A percentile compares a stretch with the other conserved stretches of the same genome.
Evolutionary conservation across 2,797 vertebrate species (phyloP).

Genomic region (Poeciliopsis infans): DNA sequence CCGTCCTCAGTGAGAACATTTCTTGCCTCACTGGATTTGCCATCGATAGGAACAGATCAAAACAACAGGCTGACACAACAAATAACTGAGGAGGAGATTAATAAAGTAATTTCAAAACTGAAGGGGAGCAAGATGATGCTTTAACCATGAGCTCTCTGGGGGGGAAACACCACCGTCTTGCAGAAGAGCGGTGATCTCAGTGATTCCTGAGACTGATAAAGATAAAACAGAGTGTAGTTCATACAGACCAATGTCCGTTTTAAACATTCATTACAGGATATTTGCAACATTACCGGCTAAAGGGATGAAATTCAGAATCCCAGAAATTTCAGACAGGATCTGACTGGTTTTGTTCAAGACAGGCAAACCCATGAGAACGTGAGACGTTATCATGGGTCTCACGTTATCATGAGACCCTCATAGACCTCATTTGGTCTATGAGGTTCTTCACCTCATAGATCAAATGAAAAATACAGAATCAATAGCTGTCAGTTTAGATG

Average conservation of each 20-base stretch:
- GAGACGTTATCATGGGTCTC: too few relatives aligned
- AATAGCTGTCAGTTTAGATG: background rate
- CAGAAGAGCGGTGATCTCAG: background rate
- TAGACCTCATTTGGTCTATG: too few relatives aligned
- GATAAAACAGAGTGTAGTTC: background rate
- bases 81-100: too few relatives aligned
- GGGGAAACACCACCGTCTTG: background rate
- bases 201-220: background rate
- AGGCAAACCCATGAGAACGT: background rate
- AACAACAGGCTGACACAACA: too few relatives aligned
- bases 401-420: too few relatives aligned
- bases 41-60: too few relatives aligned
- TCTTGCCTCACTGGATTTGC: too few relatives aligned
- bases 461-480: background rate
- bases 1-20: too few relatives aligned
- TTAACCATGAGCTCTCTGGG: background rate
- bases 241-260: background rate
- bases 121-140: background rate
- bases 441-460: background rate
- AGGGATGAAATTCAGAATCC: background rate
- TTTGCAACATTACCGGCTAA: background rate
- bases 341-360: background rate
- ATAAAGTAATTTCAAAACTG: background rate
- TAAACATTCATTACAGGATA: background rate
- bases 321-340: background rate